Evolutionary conservation across 2,797 vertebrate species (phyloP).

Genomic region (Iguana delicatissima): DNA sequence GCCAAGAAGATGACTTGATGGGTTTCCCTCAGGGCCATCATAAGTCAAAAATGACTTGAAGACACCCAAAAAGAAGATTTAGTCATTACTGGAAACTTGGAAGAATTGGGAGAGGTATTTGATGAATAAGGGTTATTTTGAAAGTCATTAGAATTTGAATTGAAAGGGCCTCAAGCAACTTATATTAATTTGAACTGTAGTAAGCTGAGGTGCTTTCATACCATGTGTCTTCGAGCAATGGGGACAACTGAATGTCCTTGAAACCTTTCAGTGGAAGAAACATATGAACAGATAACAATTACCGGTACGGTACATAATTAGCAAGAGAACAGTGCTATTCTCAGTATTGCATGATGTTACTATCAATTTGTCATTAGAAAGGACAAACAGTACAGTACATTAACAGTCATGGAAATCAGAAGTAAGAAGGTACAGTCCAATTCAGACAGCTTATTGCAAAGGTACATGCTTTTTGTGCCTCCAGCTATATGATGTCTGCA

Average conservation of each 20-base stretch:
- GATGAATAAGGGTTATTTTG: background rate
- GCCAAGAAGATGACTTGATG: no score
- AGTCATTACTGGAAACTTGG: background rate
- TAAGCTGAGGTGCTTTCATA: background rate
- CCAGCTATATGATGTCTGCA: background rate
- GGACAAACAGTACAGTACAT: background rate
- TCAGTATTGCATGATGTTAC: background rate
- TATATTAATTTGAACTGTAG: background rate
- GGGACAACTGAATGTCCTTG: background rate
- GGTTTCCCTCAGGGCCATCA: no score
- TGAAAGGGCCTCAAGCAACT: background rate
- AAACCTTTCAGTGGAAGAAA: background rate
- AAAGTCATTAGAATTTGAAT: background rate
- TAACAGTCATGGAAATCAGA: background rate
- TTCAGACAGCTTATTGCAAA: conserved; percentile 2
- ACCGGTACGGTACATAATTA: background rate
- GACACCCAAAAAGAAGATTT: background rate
- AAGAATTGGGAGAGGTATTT: background rate
- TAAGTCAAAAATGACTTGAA: no score
- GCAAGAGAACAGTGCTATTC: background rate
- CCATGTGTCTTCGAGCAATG: background rate
- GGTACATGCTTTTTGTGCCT: background rate
- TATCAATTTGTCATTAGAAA: background rate
- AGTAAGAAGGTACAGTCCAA: background rate
- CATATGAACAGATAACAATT: background rate